Evolutionary conservation across 2,797 vertebrate genomes (phyloP).

Genomic region (Neosilurus mollespiculum): DNA sequence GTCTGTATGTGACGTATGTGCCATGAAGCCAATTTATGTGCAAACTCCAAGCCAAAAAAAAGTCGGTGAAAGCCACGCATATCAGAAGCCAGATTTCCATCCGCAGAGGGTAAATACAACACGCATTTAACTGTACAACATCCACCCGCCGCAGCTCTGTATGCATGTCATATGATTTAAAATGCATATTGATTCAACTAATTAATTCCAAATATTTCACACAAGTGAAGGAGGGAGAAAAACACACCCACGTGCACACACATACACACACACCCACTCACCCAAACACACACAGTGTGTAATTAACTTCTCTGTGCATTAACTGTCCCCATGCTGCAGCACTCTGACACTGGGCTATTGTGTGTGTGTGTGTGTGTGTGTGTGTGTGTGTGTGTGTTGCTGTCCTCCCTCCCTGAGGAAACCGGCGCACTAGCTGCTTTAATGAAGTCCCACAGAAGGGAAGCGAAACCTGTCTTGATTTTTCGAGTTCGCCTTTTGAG

Average conservation of each 20-base stretch:
- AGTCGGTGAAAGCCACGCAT: not conserved
- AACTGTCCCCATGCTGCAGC: conserved; percentile 37
- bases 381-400: conserved; percentile 37
- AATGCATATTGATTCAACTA: conserved; percentile 58
- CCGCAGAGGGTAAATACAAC: conserved; percentile 42
- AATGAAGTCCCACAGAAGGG: conserved; percentile 73
- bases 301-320: conserved; percentile 55
- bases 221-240: conserved; percentile 14
- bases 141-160: conserved; percentile 9
- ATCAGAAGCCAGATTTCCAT: conserved; percentile 41
- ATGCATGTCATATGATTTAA: conserved; percentile 47
- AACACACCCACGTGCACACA: not conserved
- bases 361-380: conserved; percentile 36
- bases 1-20: not conserved
- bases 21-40: not conserved
- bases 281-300: conserved; percentile 48
- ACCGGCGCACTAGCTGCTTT: conserved; percentile 64
- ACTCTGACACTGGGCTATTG: conserved; percentile 55
- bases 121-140: conserved; percentile 37
- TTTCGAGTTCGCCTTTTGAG: conserved; percentile 75
- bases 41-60: not conserved
- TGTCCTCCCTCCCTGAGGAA: conserved; percentile 65
- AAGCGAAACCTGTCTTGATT: conserved; percentile 62
- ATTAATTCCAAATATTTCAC: conserved; percentile 60
- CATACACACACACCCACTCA: conserved; percentile 22